Evolutionary conservation across 1,140 invertebrate species (phyloP).

Genomic region (Thaumetopoea pityocampa): DNA sequence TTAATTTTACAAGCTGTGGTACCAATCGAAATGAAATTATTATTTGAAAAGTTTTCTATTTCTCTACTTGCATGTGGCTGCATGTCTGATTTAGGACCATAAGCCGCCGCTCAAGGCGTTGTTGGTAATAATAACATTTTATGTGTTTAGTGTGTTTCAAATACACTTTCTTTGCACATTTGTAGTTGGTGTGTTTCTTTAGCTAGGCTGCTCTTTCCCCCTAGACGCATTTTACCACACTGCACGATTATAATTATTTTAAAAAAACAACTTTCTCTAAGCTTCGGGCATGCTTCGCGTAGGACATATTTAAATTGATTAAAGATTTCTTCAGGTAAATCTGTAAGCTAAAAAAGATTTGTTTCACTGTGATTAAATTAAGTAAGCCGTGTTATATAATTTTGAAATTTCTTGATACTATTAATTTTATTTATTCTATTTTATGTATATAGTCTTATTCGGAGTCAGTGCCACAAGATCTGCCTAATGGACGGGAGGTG

Average conservation of each 20-base stretch:
- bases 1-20: slow-evolving; percentile 39
- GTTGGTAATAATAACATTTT: slow-evolving; percentile 68
- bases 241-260: slow-evolving; percentile 74
- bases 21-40: slow-evolving; percentile 43
- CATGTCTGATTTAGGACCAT: slow-evolving; percentile 70
- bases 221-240: slow-evolving; percentile 70
- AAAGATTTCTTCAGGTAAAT: slow-evolving; percentile 24
- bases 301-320: slow-evolving; percentile 50
- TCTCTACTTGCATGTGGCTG: slow-evolving; percentile 72
- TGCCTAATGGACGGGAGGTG: slow-evolving; percentile 81
- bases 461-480: slow-evolving; percentile 86
- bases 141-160: slow-evolving; percentile 53
- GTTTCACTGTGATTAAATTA: too few relatives aligned
- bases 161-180: slow-evolving; percentile 75
- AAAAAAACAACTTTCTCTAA: slow-evolving; percentile 63
- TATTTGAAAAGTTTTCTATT: slow-evolving; percentile 56
- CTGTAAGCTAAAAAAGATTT: too few relatives aligned
- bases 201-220: slow-evolving; percentile 72
- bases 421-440: slow-evolving; percentile 23
- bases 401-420: slow-evolving; percentile 7
- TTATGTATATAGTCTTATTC: slow-evolving; percentile 79
- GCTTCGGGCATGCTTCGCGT: slow-evolving; percentile 73
- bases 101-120: slow-evolving; percentile 70
- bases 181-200: slow-evolving; percentile 69
- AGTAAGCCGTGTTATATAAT: too few relatives aligned